These are phyloP conservation scores for Amphipoea lucens DNA, from an alignment of 2,888 invertebrate genomes.

Conservation along the genomic window DNA sequence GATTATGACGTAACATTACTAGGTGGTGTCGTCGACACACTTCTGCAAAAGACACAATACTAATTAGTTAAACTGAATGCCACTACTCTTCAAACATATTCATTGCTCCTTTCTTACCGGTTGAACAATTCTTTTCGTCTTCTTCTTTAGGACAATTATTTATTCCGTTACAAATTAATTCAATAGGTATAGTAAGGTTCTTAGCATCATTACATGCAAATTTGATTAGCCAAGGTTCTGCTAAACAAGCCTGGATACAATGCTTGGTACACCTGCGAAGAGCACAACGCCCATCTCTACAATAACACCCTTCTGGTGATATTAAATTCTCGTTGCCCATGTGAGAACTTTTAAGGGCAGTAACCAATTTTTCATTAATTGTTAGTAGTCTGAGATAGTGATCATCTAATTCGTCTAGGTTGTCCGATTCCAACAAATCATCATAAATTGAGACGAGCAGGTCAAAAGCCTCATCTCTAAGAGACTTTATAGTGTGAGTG, in stretches of 20 bases:
- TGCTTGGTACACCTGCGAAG: conserved; percentile 72
- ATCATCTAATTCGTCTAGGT: conserved; percentile 68
- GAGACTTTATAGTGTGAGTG: conserved; percentile 60
- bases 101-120: conserved; percentile 68
- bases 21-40: conserved; percentile 80
- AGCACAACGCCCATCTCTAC: conserved; percentile 75
- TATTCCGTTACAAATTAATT: conserved; percentile 78
- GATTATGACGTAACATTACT: conserved; percentile 70
- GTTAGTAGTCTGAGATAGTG: conserved; percentile 72
- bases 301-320: conserved; percentile 74
- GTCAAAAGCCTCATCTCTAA: conserved; percentile 75
- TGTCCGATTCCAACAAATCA: conserved; percentile 62
- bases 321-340: conserved; percentile 78
- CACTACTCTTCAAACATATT: neutral
- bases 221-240: conserved; percentile 73
- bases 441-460: conserved; percentile 73
- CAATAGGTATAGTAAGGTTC: conserved; percentile 71
- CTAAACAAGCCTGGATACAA: conserved; percentile 77
- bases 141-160: conserved; percentile 77
- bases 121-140: conserved; percentile 79
- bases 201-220: conserved; percentile 72
- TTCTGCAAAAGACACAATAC: conserved; percentile 69
- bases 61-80: neutral
- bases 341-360: conserved; percentile 78
- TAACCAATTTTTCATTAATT: conserved; percentile 76